These are phyloP conservation scores for Peromyscus leucopus DNA, from an alignment of 2,113 vertebrate species.

Conservation along the genomic window DNA sequence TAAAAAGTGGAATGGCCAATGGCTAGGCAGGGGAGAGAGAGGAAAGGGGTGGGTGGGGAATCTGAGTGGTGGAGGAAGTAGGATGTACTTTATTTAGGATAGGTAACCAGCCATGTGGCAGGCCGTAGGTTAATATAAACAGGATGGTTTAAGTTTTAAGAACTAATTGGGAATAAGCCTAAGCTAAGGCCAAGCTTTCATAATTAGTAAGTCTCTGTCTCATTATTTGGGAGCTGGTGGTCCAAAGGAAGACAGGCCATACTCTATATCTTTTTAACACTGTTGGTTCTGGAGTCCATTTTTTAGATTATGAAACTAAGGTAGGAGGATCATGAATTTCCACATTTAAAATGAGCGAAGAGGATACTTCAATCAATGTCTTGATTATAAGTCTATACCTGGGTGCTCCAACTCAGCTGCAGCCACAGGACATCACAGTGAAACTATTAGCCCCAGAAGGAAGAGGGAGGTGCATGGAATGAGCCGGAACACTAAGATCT, in stretches of 20 bases:
- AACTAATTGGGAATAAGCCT: neutral
- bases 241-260: neutral
- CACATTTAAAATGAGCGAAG: neutral
- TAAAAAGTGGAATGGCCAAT: neutral
- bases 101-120: neutral
- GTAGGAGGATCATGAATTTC: neutral
- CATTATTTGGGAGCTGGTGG: neutral
- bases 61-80: neutral
- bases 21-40: neutral
- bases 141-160: neutral
- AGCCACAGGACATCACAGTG: neutral
- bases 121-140: neutral
- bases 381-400: neutral
- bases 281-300: neutral
- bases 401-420: neutral
- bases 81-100: neutral
- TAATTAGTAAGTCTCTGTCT: neutral
- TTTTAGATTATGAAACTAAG: neutral
- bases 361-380: neutral
- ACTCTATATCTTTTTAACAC: neutral
- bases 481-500: neutral
- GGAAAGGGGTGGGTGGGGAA: neutral
- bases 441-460: fast-evolving
- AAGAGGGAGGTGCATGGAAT: fast-evolving
- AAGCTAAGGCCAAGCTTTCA: neutral